A percentile compares a stretch with the other conserved stretches of the same genome.
These are phyloP conservation scores for Cotesia vestalis DNA, from an alignment of 1,140 invertebrate species.

Conservation along the genomic window DNA sequence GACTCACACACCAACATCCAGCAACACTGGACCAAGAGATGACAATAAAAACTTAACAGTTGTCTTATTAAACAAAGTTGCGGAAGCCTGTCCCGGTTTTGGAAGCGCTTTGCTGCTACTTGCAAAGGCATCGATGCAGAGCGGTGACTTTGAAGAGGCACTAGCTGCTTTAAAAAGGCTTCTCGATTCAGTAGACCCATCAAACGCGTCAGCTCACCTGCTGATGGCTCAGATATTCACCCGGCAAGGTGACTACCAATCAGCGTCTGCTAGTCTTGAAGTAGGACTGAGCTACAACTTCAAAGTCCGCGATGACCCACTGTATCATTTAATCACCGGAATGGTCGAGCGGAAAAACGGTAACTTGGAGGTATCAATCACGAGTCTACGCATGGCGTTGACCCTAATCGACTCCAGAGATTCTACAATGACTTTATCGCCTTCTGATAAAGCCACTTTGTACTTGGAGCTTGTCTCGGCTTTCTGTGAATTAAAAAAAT, in stretches of 20 bases:
- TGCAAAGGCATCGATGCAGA: slow-evolving; percentile 82
- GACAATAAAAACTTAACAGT: slow-evolving; percentile 68
- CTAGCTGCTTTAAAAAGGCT: slow-evolving; percentile 75
- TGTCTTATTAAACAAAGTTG: slow-evolving; percentile 77
- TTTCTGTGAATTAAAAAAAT: slow-evolving; percentile 75
- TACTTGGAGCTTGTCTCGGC: slow-evolving; percentile 88
- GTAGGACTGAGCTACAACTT: slow-evolving; percentile 91
- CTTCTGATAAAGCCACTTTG: slow-evolving; percentile 83
- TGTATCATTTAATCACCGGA: slow-evolving; percentile 89
- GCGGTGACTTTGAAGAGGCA: slow-evolving; percentile 77
- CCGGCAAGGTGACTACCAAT: slow-evolving; percentile 77
- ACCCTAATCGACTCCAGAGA: slow-evolving; percentile 57
- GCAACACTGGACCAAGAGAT: slow-evolving; percentile 35
- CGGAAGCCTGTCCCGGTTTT: slow-evolving; percentile 84
- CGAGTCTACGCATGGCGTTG: slow-evolving; percentile 78
- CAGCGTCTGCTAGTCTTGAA: slow-evolving; percentile 87
- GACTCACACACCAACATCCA: slow-evolving; percentile 62
- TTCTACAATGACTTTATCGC: slow-evolving; percentile 55
- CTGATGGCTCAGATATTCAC: slow-evolving; percentile 87
- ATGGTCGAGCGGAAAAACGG: slow-evolving; percentile 82
- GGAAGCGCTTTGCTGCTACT: slow-evolving; percentile 77
- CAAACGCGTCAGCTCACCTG: slow-evolving; percentile 84
- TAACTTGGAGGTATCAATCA: slow-evolving; percentile 78
- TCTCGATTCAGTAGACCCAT: slow-evolving; percentile 77
- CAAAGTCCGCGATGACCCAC: slow-evolving; percentile 86